Conservation (phyloP, 2,797 vertebrate genomes). For the Amphiprion clarkii region DNA sequence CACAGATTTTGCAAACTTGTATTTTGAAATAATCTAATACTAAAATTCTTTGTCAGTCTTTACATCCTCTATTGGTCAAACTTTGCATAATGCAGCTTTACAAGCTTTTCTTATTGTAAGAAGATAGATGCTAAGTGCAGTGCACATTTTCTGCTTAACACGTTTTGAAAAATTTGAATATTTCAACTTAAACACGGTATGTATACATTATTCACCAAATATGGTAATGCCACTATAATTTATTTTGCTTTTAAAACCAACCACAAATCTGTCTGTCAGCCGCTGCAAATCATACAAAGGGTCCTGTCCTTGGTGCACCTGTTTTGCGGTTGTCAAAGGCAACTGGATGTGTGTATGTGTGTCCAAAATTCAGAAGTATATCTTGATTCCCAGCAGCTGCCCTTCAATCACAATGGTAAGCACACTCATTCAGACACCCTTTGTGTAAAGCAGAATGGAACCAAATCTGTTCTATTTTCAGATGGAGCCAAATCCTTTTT, state of each 20-base stretch:
- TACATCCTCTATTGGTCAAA: background rate
- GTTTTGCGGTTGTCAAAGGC: slow-evolving; percentile 57
- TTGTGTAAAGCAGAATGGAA: slow-evolving; percentile 60
- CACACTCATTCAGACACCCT: slow-evolving; percentile 44
- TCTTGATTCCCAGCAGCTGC: slow-evolving; percentile 69
- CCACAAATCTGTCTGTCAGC: slow-evolving; percentile 16
- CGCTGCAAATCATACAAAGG: slow-evolving; percentile 13
- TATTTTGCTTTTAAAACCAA: slow-evolving; percentile 5
- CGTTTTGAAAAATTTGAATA: background rate
- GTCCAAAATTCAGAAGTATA: slow-evolving; percentile 37
- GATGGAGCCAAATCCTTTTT: slow-evolving; percentile 54
- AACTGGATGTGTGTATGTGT: slow-evolving; percentile 24
- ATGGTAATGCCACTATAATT: background rate
- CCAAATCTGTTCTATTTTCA: slow-evolving; percentile 62
- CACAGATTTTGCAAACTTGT: too few relatives aligned
- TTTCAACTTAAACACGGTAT: background rate
- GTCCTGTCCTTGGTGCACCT: slow-evolving; percentile 60
- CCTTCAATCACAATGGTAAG: slow-evolving; percentile 56
- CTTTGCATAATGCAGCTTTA: background rate
- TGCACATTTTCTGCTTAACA: too few relatives aligned
- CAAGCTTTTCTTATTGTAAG: background rate
- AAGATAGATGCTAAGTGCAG: too few relatives aligned
- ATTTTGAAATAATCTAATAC: too few relatives aligned
- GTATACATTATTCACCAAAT: background rate
- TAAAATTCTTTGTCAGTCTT: background rate